Evolutionary conservation across 2,888 invertebrate species (phyloP).

Genomic region (Xanthia togata): DNA sequence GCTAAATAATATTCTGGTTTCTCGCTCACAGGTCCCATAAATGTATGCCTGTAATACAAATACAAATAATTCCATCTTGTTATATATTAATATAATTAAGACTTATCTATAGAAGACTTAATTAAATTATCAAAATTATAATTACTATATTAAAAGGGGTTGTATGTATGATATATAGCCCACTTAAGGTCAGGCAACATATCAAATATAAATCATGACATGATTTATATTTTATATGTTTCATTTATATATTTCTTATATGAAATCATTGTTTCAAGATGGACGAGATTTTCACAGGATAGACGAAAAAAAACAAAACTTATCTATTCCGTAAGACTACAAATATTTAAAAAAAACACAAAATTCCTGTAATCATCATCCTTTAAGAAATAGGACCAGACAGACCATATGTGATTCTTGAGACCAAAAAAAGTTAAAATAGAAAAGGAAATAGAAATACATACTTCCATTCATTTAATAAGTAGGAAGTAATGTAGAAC

Average conservation of each 20-base stretch:
- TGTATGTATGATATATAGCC: background rate
- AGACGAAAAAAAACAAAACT: background rate
- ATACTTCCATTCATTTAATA: background rate
- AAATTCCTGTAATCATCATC: background rate
- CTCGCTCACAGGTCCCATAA: conserved; percentile 78
- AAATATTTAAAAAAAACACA: background rate
- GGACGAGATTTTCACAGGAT: too few relatives aligned
- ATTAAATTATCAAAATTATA: background rate
- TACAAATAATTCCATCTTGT: background rate
- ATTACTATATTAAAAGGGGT: background rate
- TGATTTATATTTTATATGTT: background rate
- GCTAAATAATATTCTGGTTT: conserved; percentile 81
- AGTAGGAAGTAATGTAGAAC: background rate
- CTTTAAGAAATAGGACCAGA: background rate
- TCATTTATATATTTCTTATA: background rate
- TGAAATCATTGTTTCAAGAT: background rate
- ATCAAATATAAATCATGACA: background rate
- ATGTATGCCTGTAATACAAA: conserved; percentile 77
- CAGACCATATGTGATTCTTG: background rate
- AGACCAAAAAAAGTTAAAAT: background rate
- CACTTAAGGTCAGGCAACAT: background rate
- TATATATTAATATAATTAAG: background rate
- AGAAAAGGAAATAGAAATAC: background rate
- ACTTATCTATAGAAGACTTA: background rate
- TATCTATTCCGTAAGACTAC: background rate